These are phyloP conservation scores for Diorhabda elongata DNA, from an alignment of 1,140 invertebrate species.

Conservation along the genomic window DNA sequence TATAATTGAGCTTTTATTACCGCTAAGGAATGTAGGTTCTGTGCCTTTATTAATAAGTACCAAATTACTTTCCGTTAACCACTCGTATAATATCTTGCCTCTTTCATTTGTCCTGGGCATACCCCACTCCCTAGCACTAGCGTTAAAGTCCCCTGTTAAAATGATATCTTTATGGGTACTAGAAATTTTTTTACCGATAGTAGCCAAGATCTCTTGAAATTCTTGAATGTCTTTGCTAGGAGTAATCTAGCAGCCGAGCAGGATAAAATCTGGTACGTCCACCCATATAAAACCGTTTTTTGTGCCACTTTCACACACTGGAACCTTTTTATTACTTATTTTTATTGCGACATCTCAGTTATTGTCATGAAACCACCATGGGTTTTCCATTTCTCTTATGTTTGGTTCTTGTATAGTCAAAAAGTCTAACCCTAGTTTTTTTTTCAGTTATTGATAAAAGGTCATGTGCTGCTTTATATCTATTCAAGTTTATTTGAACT, in stretches of 20 bases:
- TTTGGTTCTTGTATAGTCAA: no score
- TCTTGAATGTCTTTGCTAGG: not conserved
- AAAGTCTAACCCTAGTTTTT: no score
- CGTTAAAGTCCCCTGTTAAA: constrained; percentile 4
- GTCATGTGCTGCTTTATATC: not conserved
- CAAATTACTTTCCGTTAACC: constrained; percentile 5
- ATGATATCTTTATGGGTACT: not conserved
- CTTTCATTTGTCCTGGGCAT: not conserved
- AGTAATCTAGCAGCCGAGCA: constrained; percentile 4
- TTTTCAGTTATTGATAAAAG: not conserved
- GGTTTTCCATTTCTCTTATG: not conserved
- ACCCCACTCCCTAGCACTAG: not conserved
- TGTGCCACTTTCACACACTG: not conserved
- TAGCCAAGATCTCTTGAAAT: not conserved
- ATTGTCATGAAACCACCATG: not conserved
- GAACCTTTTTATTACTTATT: not conserved
- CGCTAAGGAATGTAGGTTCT: constrained; percentile 13
- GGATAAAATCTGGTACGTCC: not conserved
- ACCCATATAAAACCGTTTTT: not conserved
- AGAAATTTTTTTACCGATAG: not conserved
- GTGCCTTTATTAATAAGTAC: constrained; percentile 1
- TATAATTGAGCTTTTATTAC: not conserved
- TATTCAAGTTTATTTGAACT: not conserved
- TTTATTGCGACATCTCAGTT: not conserved
- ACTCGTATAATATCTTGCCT: constrained; percentile 3